These are phyloP conservation scores for Eupithecia tripunctaria DNA, from an alignment of 2,888 invertebrate species.

Conservation along the genomic window DNA sequence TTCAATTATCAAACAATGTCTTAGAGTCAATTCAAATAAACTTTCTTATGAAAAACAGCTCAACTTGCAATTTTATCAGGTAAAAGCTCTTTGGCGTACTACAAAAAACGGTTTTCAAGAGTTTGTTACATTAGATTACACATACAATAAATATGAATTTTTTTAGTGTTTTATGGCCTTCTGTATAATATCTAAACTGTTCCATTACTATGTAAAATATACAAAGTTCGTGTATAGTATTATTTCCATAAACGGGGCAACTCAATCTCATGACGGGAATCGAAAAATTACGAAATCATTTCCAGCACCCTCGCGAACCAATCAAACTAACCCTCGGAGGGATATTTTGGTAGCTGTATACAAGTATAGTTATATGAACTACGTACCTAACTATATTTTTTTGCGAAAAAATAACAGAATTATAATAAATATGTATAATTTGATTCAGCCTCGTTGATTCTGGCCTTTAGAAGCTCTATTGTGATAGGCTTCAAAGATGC, in stretches of 20 bases:
- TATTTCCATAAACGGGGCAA: not conserved
- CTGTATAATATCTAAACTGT: not conserved
- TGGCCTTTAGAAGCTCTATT: not conserved
- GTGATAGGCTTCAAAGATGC: not conserved
- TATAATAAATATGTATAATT: not conserved
- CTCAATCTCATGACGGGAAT: constrained; percentile 30
- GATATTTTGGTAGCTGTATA: not conserved
- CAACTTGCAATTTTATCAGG: too few relatives aligned
- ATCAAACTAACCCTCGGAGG: constrained; percentile 23
- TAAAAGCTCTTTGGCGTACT: too few relatives aligned
- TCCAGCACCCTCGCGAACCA: constrained; percentile 33
- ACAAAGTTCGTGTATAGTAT: constrained; percentile 8
- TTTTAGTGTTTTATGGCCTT: too few relatives aligned
- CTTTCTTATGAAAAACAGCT: too few relatives aligned
- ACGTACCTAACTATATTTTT: not conserved
- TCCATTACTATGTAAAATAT: not conserved
- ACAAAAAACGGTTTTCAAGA: too few relatives aligned
- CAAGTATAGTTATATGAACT: not conserved
- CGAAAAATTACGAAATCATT: constrained; percentile 36
- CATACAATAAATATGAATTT: too few relatives aligned
- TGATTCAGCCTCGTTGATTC: not conserved
- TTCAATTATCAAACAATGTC: not conserved
- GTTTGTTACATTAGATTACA: too few relatives aligned
- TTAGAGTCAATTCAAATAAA: too few relatives aligned
- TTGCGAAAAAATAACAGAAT: not conserved